A percentile compares a stretch with the other conserved stretches of the same genome.
Conservation (phyloP, 2,113 vertebrate species). For the Pituophis catenifer region DNA sequence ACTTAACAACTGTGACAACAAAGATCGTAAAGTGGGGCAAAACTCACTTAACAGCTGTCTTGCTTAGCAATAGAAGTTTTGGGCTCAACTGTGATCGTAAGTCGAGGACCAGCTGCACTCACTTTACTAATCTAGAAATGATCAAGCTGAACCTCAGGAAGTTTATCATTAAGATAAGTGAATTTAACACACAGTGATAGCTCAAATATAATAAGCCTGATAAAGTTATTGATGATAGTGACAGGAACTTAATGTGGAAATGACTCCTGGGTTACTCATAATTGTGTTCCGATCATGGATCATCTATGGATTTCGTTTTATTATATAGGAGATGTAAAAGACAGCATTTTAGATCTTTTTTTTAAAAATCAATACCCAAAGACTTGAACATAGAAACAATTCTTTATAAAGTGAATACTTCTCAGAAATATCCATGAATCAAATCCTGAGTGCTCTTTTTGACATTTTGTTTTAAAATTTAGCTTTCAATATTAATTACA, state of each 20-base stretch:
- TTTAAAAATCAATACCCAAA: background rate
- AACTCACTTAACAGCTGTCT: background rate
- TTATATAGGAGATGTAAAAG: background rate
- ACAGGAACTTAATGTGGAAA: background rate
- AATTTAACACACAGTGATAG: background rate
- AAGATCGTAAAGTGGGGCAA: background rate
- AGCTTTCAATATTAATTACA: background rate
- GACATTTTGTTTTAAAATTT: background rate
- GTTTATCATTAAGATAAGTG: background rate
- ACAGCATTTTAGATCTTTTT: background rate
- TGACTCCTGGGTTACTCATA: background rate
- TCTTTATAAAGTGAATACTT: background rate
- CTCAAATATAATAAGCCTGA: background rate
- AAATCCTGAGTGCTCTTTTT: background rate
- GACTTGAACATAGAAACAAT: background rate
- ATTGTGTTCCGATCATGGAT: background rate
- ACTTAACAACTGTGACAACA: background rate
- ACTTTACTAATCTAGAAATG: background rate
- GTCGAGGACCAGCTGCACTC: background rate
- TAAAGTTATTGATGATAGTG: background rate
- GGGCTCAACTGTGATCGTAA: background rate
- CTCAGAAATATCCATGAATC: background rate
- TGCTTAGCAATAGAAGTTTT: background rate
- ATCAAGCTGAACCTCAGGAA: background rate
- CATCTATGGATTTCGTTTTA: background rate